These are phyloP conservation scores for Colistium nudipinnis DNA, from an alignment of 2,113 vertebrate species.

Conservation along the genomic window DNA sequence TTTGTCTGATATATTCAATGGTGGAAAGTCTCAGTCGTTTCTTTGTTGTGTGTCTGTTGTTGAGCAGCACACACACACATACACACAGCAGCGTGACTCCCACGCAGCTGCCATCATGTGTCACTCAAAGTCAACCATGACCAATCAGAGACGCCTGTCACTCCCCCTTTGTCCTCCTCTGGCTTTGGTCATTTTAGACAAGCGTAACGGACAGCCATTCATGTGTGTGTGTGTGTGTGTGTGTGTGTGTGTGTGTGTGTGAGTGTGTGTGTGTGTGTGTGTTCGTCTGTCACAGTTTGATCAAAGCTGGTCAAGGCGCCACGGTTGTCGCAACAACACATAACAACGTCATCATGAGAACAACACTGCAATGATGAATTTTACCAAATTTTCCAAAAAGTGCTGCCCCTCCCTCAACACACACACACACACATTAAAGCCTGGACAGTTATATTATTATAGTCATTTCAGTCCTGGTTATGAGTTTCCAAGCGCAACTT, in stretches of 20 bases:
- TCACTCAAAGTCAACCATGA: conserved; percentile 60
- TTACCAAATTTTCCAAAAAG: conserved; percentile 13
- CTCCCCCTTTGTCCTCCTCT: conserved; percentile 44
- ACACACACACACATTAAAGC: background rate
- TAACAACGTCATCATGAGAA: conserved; percentile 35
- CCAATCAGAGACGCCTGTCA: conserved; percentile 60
- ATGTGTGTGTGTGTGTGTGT: conserved; percentile 9
- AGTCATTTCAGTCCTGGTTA: too few relatives aligned
- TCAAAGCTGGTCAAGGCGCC: conserved; percentile 40
- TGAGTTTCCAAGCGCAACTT: too few relatives aligned
- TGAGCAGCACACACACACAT: background rate
- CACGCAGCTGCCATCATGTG: conserved; percentile 58
- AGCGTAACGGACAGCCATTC: conserved; percentile 57
- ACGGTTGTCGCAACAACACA: background rate
- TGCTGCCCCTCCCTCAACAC: background rate
- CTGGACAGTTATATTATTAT: too few relatives aligned
- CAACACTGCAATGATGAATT: conserved; percentile 7
- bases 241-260: background rate
- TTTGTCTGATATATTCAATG: background rate
- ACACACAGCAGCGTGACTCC: conserved; percentile 8
- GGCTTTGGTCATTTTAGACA: conserved; percentile 59
- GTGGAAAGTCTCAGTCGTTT: background rate
- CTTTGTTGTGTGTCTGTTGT: conserved; percentile 8
- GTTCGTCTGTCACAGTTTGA: conserved; percentile 12
- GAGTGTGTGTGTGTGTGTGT: background rate